Conservation (phyloP, 64 coral and sea anemone genomes). For the Actinia equina region DNA sequence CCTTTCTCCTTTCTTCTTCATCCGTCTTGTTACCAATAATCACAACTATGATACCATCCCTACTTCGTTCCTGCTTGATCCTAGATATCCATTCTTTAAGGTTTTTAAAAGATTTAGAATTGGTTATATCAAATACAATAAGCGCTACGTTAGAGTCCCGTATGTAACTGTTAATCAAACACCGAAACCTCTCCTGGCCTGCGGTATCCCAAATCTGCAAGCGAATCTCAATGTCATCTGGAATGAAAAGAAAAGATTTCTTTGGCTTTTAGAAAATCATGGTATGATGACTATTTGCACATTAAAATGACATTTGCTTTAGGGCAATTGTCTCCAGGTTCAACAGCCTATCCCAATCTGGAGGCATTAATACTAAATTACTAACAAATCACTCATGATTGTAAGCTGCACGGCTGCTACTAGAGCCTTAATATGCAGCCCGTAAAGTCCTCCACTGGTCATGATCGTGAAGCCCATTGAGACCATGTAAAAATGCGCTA, state of each 20-base stretch:
- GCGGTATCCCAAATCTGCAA: conserved; percentile 98
- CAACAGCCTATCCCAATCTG: too few species aligned
- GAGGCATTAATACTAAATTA: too few species aligned
- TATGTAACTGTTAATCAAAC: conserved; percentile 86
- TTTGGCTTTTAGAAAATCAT: too few species aligned
- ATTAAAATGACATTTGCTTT: too few species aligned
- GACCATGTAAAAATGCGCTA: too few species aligned
- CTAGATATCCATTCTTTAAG: conserved; percentile 57
- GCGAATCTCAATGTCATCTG: conserved; percentile 72
- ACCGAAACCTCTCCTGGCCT: conserved; percentile 95
- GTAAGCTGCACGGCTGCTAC: too few species aligned
- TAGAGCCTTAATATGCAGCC: too few species aligned
- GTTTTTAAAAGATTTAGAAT: conserved; percentile 55
- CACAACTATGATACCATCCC: conserved; percentile 55
- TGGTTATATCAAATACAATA: conserved; percentile 90
- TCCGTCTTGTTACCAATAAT: conserved; percentile 88
- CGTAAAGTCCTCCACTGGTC: too few species aligned
- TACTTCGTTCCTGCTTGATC: conserved; percentile 46
- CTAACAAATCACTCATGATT: too few species aligned
- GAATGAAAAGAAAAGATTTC: background rate
- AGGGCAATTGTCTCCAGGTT: too few species aligned
- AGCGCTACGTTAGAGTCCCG: conserved; percentile 84
- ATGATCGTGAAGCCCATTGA: too few species aligned
- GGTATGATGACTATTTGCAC: too few species aligned
- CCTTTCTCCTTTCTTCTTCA: conserved; percentile 59